Percentiles rank a stretch among this genome's conserved stretches.
phyloP scores from a whole-genome alignment of 2,888 invertebrate genomes.

The Lottia gigantea region DNA sequence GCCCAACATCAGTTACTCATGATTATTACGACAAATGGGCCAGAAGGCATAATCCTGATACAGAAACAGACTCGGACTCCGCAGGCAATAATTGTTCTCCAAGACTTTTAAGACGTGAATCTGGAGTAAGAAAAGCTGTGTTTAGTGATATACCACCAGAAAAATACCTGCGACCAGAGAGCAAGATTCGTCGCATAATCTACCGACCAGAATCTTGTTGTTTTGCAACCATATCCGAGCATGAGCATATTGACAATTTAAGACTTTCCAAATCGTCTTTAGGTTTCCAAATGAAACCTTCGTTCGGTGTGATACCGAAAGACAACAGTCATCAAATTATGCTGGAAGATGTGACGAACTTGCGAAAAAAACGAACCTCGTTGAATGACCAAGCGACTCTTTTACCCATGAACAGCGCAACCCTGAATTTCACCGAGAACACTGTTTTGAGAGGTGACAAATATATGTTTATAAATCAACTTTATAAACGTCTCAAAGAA shows the following conservation, averaged over 20 bases:
- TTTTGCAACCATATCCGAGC: background rate
- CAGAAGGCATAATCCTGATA: background rate
- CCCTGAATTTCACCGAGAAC: background rate
- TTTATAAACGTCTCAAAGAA: background rate
- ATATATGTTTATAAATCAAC: background rate
- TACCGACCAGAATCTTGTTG: background rate
- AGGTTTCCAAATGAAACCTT: background rate
- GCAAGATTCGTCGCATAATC: background rate
- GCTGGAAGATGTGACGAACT: background rate
- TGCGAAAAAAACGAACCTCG: background rate
- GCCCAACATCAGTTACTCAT: conserved; percentile 13
- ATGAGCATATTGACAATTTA: background rate
- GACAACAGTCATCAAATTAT: background rate
- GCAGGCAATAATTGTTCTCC: background rate
- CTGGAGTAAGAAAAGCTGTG: background rate
- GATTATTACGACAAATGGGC: conserved; percentile 25
- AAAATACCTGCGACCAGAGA: background rate
- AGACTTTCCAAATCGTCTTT: background rate
- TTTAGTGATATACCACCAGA: background rate
- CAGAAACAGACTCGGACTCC: background rate
- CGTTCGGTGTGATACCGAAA: background rate
- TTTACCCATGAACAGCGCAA: background rate
- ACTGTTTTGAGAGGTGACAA: background rate
- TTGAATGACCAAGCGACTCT: background rate
- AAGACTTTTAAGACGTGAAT: background rate